Conservation (phyloP, 2,113 vertebrate genomes). For the Natator depressus region DNA sequence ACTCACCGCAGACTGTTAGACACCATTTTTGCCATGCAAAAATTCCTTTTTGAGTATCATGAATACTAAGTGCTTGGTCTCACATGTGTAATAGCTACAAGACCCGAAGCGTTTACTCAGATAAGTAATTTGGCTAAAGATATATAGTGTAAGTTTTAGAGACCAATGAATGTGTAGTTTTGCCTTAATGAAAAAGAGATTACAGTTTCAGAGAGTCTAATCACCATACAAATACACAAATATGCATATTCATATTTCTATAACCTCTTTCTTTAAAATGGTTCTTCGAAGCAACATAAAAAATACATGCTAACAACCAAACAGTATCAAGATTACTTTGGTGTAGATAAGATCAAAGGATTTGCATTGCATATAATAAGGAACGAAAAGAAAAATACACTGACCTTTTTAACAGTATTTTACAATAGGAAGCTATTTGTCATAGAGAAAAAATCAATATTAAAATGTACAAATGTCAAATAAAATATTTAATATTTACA, state of each 20-base stretch:
- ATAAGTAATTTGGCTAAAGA: neutral
- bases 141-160: neutral
- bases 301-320: neutral
- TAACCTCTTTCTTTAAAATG: neutral
- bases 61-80: neutral
- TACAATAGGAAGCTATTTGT: neutral
- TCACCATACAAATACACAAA: neutral
- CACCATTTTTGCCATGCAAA: neutral
- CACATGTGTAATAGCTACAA: neutral
- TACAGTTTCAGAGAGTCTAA: neutral
- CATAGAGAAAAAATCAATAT: neutral
- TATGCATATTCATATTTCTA: neutral
- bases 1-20: neutral
- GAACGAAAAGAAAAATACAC: neutral
- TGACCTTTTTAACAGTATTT: neutral
- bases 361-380: neutral
- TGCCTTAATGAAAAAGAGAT: neutral
- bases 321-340: neutral
- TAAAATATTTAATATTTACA: constrained; percentile 8
- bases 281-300: neutral
- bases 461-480: constrained; percentile 5
- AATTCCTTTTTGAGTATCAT: constrained; percentile 4
- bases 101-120: neutral
- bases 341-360: neutral
- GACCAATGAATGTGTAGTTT: neutral